Conservation (phyloP, 2,888 invertebrate species). For the Coleophora deauratella region DNA sequence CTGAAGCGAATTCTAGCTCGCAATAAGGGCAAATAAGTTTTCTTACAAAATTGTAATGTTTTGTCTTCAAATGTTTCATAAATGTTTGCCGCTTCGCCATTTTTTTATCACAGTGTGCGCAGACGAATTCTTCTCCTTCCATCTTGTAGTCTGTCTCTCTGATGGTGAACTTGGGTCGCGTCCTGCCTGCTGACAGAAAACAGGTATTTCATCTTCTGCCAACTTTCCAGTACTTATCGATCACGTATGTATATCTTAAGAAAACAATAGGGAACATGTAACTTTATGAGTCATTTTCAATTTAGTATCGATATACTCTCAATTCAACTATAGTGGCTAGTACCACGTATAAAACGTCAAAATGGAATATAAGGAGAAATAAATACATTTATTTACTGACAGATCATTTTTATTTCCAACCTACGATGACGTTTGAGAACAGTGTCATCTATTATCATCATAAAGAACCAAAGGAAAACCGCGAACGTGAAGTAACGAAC, state of each 20-base stretch:
- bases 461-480: too few relatives aligned
- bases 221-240: background rate
- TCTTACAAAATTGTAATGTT: constrained; percentile 40
- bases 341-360: too few relatives aligned
- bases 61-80: constrained; percentile 37
- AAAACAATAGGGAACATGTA: too few relatives aligned
- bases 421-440: too few relatives aligned
- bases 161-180: constrained; percentile 32
- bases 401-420: too few relatives aligned
- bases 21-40: constrained; percentile 35
- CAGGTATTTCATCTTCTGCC: background rate
- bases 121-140: constrained; percentile 30
- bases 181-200: constrained; percentile 38
- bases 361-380: too few relatives aligned
- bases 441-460: too few relatives aligned
- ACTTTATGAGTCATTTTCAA: too few relatives aligned
- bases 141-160: constrained; percentile 33
- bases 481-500: too few relatives aligned
- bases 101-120: constrained; percentile 35
- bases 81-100: constrained; percentile 37
- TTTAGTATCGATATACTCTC: too few relatives aligned
- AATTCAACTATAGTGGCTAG: too few relatives aligned
- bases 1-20: constrained; percentile 36
- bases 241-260: background rate
- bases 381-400: too few relatives aligned